A percentile compares a stretch with the other conserved stretches of the same genome.
Evolutionary conservation across 2,888 invertebrate genomes (phyloP).

Genomic region (Andrena haemorrhoa): DNA sequence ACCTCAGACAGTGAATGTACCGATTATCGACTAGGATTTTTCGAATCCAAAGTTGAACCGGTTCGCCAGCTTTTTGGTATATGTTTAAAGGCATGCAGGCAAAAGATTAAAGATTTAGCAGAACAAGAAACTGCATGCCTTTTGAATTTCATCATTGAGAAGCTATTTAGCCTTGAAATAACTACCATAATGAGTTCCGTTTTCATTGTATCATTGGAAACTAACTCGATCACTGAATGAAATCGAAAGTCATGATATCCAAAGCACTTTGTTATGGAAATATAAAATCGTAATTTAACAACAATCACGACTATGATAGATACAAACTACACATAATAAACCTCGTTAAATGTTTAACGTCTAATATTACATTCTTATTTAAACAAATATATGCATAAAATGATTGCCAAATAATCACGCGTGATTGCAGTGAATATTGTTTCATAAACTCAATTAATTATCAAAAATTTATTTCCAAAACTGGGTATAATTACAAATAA

Average conservation of each 20-base stretch:
- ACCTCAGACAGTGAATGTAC: background rate
- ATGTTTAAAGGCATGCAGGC: background rate
- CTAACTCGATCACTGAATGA: background rate
- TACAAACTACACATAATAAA: background rate
- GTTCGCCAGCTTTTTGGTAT: background rate
- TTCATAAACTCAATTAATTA: no score
- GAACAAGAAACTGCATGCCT: background rate
- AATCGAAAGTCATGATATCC: background rate
- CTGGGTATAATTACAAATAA: no score
- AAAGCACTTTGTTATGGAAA: background rate
- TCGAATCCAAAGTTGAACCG: background rate
- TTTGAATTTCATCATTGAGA: slow-evolving; percentile 9
- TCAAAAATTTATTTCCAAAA: no score
- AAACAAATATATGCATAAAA: no score
- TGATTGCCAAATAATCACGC: no score
- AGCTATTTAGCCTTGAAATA: slow-evolving; percentile 41
- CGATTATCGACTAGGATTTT: background rate
- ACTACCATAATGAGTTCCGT: slow-evolving; percentile 10
- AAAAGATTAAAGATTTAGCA: background rate
- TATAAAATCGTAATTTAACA: background rate
- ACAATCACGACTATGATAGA: background rate
- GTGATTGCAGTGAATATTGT: no score
- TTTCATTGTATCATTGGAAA: slow-evolving; percentile 14
- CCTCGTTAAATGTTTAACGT: no score
- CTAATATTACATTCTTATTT: no score